These are phyloP conservation scores for Agonopterix subpropinquella DNA, from an alignment of 2,888 invertebrate species.

Conservation along the genomic window DNA sequence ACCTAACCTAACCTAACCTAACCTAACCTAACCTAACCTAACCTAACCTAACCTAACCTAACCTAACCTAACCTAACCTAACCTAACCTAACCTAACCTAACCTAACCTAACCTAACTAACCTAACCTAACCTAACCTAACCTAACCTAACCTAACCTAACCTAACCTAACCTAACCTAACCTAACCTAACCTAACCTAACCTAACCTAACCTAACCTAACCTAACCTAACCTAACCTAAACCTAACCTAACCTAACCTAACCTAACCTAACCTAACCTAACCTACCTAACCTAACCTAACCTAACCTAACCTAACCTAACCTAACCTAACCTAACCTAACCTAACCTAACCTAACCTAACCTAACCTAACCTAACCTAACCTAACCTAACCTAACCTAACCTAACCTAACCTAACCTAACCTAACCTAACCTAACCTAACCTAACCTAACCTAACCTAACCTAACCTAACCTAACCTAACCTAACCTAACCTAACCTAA, in stretches of 20 bases:
- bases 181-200: conserved; percentile 11
- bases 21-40: conserved; percentile 1
- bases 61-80: conserved; percentile 3
- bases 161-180: conserved; percentile 7
- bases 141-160: conserved; percentile 8
- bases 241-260: conserved; percentile 11
- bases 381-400: conserved; percentile 6
- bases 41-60: conserved; percentile 1
- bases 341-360: conserved; percentile 5
- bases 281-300: conserved; percentile 9
- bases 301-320: conserved; percentile 9
- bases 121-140: conserved; percentile 9
- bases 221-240: conserved; percentile 9
- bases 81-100: conserved; percentile 1
- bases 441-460: conserved; percentile 8
- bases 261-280: conserved; percentile 8
- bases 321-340: conserved; percentile 7
- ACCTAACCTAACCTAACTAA: conserved; percentile 8
- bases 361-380: conserved; percentile 4
- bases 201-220: conserved; percentile 7
- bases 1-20: conserved; percentile 2
- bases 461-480: conserved; percentile 9
- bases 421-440: conserved; percentile 7
- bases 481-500: conserved; percentile 7
- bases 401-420: conserved; percentile 5